phyloP scores from a whole-genome alignment of 2,888 invertebrate genomes.

The Lydus trimaculatus region DNA sequence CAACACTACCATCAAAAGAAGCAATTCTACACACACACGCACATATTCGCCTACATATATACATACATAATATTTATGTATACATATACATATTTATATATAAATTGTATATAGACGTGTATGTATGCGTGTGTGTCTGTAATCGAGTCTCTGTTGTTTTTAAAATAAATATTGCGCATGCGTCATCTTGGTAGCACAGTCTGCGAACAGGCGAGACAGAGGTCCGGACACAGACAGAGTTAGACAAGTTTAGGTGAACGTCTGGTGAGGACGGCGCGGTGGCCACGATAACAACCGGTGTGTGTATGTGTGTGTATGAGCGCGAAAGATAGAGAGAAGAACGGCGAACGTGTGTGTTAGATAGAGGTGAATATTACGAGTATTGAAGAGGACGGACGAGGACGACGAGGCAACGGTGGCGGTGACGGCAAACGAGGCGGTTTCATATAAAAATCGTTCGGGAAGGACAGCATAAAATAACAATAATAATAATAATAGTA shows the following conservation, averaged over 20 bases:
- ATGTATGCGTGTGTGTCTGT: constrained; percentile 12
- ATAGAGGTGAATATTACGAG: constrained; percentile 16
- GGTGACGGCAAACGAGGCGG: background rate
- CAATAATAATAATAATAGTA: background rate
- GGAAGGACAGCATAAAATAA: background rate
- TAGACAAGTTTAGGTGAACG: constrained; percentile 64
- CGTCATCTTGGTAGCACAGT: constrained; percentile 43
- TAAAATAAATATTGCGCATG: constrained; percentile 38
- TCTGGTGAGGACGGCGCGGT: constrained; percentile 36
- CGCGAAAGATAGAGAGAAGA: constrained; percentile 39
- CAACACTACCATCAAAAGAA: no score
- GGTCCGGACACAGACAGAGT: constrained; percentile 40
- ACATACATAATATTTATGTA: background rate
- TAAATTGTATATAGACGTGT: background rate
- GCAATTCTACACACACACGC: background rate
- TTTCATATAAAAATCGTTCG: background rate
- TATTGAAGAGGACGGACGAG: background rate
- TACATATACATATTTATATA: constrained; percentile 16
- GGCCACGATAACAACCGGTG: constrained; percentile 22
- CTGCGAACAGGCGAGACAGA: constrained; percentile 59
- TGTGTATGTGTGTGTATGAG: constrained; percentile 27
- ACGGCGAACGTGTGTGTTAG: constrained; percentile 24
- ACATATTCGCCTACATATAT: background rate
- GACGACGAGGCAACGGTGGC: background rate
- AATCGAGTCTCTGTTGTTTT: constrained; percentile 15